Base-by-base conservation (phyloP, 2,797 vertebrate species). In the Sebastes nivosus region DNA sequence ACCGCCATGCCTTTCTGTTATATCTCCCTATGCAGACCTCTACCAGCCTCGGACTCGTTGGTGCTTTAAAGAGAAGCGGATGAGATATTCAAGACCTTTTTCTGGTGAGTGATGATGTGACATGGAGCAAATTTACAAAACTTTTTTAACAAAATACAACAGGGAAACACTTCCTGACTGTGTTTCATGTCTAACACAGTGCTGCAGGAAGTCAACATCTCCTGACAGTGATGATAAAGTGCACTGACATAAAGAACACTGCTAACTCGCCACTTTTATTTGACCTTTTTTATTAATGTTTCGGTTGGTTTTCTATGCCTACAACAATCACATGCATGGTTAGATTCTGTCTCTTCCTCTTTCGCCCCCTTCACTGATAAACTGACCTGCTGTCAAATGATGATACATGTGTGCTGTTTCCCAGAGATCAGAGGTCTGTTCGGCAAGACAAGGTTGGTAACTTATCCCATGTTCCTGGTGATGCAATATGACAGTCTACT, bases 271-370 rank as follows among this genome's bases (percentile, higher is more conserved):
- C 27, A 6, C 74, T 83, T 88, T 80, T 64, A 73, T 83, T 89
- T 58, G 76, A 89, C 68, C 67, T 81, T 89, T 46, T 46, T 88
- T 90, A 87, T 90, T 91, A 10, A 64, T 16, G 76, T 81, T 86
- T 84, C 60, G 36, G 22, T 82, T 76, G 57, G 34, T 79, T 85
- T 82, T 84, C 68, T 89, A 77, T 29, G 32, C 77, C 86, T 92
- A 89, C 77, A 80, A 85, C 77, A 89, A 34, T 89, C 69, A 87
- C 87, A 91, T 91, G 85, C 87, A 91, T 71, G 79, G 29, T 86
- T 75, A 76, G 54, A 80, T 46, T 78, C 65, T n/a, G 38, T 81
- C 75, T 70, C 36, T 69, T 57, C 52, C 57, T 55, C 27, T 67
- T 68, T 50, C 34, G 3, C 4, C 32, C 32, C 32, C 2, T 65